Evolutionary conservation across 2,113 vertebrate genomes (phyloP).

Genomic region (Procavia capensis): DNA sequence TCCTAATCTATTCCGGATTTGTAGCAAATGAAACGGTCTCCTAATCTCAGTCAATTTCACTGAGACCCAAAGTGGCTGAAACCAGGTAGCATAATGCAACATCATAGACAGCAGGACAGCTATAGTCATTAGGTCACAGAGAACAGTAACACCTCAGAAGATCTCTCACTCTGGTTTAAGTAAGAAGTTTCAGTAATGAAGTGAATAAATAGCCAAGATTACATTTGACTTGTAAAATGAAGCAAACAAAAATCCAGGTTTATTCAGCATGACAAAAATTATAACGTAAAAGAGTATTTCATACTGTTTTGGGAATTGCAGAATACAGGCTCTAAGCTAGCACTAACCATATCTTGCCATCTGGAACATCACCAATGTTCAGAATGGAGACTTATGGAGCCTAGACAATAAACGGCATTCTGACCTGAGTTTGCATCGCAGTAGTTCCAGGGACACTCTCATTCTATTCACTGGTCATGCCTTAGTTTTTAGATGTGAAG

Average conservation of each 20-base stretch:
- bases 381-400: not conserved
- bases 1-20: not conserved
- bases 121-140: not conserved
- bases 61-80: not conserved
- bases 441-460: not conserved
- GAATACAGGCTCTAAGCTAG: not conserved
- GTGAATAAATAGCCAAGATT: not conserved
- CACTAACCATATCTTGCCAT: not conserved
- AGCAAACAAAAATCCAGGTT: not conserved
- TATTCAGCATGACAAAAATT: not conserved
- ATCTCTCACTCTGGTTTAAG: not conserved
- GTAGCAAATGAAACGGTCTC: not conserved
- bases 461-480: not conserved
- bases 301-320: not conserved
- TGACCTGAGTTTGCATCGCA: not conserved
- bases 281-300: not conserved
- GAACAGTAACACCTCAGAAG: not conserved
- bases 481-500: not conserved
- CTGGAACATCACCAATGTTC: not conserved
- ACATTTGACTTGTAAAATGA: not conserved
- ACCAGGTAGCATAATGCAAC: not conserved
- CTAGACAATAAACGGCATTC: not conserved
- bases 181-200: not conserved
- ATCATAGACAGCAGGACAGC: not conserved
- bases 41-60: not conserved